Evolutionary conservation across 2,113 vertebrate genomes (phyloP).

Genomic region (Pristiophorus japonicus): DNA sequence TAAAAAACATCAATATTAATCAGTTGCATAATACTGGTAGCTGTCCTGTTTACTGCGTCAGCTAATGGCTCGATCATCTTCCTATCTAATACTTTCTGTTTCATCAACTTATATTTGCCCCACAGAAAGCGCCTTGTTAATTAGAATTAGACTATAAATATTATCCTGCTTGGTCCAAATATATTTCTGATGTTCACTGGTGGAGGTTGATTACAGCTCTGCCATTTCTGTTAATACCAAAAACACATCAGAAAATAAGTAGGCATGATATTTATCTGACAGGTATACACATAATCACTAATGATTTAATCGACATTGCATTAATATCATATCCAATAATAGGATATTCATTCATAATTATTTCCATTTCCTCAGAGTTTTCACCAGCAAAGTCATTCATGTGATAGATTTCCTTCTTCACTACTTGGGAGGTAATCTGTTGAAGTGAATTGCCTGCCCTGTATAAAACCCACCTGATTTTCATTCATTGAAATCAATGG

Average conservation of each 20-base stretch:
- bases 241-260: neutral
- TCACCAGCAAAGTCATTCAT: neutral
- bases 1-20: neutral
- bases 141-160: conserved; percentile 13
- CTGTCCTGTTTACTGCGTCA: neutral
- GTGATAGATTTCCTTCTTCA: neutral
- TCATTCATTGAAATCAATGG: neutral
- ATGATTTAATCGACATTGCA: neutral
- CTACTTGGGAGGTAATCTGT: neutral
- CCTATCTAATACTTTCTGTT: neutral
- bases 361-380: neutral
- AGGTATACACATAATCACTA: neutral
- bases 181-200: neutral
- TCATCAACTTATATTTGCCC: neutral
- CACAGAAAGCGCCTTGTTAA: neutral
- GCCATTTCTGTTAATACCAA: neutral
- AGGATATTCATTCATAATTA: neutral
- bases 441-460: neutral
- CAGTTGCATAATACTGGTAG: neutral
- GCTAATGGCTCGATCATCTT: neutral
- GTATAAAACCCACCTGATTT: neutral
- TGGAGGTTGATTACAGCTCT: neutral
- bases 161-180: neutral
- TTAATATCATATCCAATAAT: neutral
- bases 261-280: neutral